These are phyloP conservation scores for Polyommatus iphigenia DNA, from an alignment of 2,888 invertebrate species.

Conservation along the genomic window DNA sequence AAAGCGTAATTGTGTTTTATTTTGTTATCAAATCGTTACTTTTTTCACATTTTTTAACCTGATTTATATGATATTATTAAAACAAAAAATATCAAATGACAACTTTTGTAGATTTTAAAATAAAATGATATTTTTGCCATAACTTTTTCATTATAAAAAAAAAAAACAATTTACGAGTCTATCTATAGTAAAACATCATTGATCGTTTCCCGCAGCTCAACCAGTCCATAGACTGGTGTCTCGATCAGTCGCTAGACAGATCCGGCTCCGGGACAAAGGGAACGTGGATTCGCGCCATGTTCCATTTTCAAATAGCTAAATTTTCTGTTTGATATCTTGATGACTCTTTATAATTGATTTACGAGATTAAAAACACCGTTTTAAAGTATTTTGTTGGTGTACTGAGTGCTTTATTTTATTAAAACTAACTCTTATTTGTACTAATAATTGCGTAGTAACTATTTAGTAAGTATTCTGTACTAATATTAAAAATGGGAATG, in stretches of 20 bases:
- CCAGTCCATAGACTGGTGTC: slow-evolving; percentile 48
- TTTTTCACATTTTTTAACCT: too few relatives aligned
- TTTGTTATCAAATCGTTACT: too few relatives aligned
- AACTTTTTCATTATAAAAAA: neutral
- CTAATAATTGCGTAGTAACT: too few relatives aligned
- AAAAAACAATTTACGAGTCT: neutral
- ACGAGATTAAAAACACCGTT: neutral
- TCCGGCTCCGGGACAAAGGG: slow-evolving; percentile 35
- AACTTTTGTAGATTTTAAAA: too few relatives aligned
- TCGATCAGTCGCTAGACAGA: slow-evolving; percentile 48
- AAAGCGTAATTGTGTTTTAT: too few relatives aligned
- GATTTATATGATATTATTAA: too few relatives aligned
- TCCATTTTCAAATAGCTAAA: slow-evolving; percentile 44
- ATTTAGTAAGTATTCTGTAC: too few relatives aligned
- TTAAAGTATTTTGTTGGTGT: neutral
- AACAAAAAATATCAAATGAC: neutral
- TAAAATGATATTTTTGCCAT: too few relatives aligned
- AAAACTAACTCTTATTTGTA: neutral
- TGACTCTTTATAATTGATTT: slow-evolving; percentile 49
- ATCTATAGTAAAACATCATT: slow-evolving; percentile 15
- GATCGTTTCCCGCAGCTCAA: neutral
- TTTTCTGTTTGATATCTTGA: slow-evolving; percentile 57
- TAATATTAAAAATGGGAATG: too few relatives aligned
- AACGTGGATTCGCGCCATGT: slow-evolving; percentile 41
- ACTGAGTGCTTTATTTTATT: neutral